phyloP scores from a whole-genome alignment of 2,113 vertebrate species.

The Promerops cafer region DNA sequence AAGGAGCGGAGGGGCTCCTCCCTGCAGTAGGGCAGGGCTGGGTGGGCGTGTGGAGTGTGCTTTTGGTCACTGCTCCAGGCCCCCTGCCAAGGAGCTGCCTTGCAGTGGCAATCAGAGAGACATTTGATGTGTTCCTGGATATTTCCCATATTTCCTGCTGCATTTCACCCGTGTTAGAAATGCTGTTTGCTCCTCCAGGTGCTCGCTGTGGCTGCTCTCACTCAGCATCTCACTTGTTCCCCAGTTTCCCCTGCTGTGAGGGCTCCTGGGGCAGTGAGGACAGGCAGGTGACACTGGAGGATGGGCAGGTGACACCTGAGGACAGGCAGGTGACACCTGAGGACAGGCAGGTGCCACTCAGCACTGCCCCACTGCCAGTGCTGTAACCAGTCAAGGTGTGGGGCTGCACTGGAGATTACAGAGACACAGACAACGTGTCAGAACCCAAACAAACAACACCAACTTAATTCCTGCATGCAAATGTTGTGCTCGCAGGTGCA shows the following conservation, averaged over 20 bases:
- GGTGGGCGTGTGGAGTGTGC: no score
- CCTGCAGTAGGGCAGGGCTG: not conserved
- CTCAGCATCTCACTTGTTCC: not conserved
- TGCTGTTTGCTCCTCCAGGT: not conserved
- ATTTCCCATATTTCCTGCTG: not conserved
- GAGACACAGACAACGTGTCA: not conserved
- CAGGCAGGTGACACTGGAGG: no score
- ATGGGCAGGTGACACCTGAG: no score
- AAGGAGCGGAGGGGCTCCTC: not conserved
- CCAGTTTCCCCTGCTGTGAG: accelerated
- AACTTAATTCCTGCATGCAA: not conserved
- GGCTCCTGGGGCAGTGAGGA: not conserved
- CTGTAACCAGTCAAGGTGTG: not conserved
- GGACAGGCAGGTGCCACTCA: no score
- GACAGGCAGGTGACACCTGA: no score
- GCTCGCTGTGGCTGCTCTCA: not conserved
- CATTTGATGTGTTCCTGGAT: not conserved
- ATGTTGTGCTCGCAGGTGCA: constrained; percentile 19
- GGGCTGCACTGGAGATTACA: not conserved
- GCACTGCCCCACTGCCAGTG: not conserved
- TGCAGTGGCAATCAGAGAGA: no score
- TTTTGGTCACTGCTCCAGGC: not conserved
- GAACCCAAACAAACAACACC: not conserved
- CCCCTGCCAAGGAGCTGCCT: not conserved
- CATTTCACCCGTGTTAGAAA: accelerated